Base-by-base conservation (phyloP, 2,113 vertebrate species). In the Nibea coibor region DNA sequence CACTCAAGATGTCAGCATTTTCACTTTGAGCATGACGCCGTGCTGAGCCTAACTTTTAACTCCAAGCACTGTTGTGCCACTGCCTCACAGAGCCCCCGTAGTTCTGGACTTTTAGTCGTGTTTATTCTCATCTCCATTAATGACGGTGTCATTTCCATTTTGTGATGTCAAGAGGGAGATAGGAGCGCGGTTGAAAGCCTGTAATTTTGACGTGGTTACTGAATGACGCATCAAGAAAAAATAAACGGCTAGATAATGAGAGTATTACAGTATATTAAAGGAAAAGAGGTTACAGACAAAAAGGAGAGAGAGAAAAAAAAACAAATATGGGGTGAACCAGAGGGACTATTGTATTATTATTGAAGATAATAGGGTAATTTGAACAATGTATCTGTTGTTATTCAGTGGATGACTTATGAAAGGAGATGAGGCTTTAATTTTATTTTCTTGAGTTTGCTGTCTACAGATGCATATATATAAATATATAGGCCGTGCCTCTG, bases 181-280 rank as follows among this genome's bases (percentile, higher is more conserved):
- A 45, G 50, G 8, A 56, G 22, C 11, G 14, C n/a, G 28, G 11
- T 7, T 65, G 35, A n/a, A 56, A 54, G 17, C 22, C 48, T 65
- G 39, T 65, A 20, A 45, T 75, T 56, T 31, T 28, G 39, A 12
- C 56, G 17, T 3, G 2, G 62, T 56, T 66, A 31, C 10, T 57
- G 11, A 65, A 24, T 53, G 15, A 63, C 2, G 47, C 45, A 50
- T 66, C 17, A 51, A 35, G 17, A 4, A 20, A 22, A 59, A 66
- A 80, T 16, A 80, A 80, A 48, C 15, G 14, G 9, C 22, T 16
- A 12, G 35, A 69, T 63, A 28, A 62, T 68, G 24, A 58, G 61
- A 66, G n/a, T 43, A 20, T 39, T 16, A 26, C 24, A 26, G 24
- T 26, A n/a, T 16, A 65, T 10, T 57, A 4, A 56, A 57, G 35